phyloP scores from a whole-genome alignment of 2,888 invertebrate genomes.

The Boloria selene region DNA sequence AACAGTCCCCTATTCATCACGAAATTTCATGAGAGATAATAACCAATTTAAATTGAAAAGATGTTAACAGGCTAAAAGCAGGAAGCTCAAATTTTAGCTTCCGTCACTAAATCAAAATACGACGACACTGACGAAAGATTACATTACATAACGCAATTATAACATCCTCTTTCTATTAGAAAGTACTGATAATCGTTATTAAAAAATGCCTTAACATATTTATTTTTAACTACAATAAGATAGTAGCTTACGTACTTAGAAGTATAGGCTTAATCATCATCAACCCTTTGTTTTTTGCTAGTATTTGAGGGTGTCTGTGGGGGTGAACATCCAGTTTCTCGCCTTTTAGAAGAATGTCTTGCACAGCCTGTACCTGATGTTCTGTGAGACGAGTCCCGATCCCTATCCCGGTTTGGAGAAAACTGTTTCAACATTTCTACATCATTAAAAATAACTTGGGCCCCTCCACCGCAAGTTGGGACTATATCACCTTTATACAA shows the following conservation, averaged over 20 bases:
- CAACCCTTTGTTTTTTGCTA: slow-evolving; percentile 73
- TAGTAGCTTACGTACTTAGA: neutral
- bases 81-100: slow-evolving; percentile 29
- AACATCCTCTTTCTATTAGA: neutral
- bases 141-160: neutral
- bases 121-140: slow-evolving; percentile 9
- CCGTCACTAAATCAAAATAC: slow-evolving; percentile 25
- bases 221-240: neutral
- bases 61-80: slow-evolving; percentile 31
- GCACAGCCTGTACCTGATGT: slow-evolving; percentile 62
- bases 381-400: slow-evolving; percentile 53
- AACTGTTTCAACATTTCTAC: slow-evolving; percentile 94
- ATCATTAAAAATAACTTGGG: slow-evolving; percentile 97
- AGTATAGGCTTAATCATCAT: slow-evolving; percentile 56
- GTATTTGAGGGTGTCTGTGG: slow-evolving; percentile 73
- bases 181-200: neutral
- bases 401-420: slow-evolving; percentile 83
- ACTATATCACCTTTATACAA: slow-evolving; percentile 97
- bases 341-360: slow-evolving; percentile 69
- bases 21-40: slow-evolving; percentile 20
- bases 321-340: slow-evolving; percentile 68
- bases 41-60: slow-evolving; percentile 32
- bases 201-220: neutral
- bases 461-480: slow-evolving; percentile 96
- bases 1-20: slow-evolving; percentile 15